Evolutionary conservation across 2,113 vertebrate genomes (phyloP), one percentile per base, ranked within the genome.

Genomic region (Axis porcinus): DNA sequence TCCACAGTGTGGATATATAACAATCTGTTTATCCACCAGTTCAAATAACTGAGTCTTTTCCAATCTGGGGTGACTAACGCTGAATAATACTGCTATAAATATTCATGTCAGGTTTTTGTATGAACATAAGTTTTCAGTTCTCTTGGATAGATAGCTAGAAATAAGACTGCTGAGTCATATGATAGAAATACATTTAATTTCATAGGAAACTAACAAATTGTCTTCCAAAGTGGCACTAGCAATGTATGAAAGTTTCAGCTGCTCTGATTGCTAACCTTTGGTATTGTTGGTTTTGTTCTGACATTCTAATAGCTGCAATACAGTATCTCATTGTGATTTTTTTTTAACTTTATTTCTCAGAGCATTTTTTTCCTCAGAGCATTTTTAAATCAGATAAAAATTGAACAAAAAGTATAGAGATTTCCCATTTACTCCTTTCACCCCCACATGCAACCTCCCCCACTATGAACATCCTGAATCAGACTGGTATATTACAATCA

Each of bases 41-140:
- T 94, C 83, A 96, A 94, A 89, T 74, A 91, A 96, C 27, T 92
- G 64, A 43, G 28, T 58, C 58, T 28, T 64, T 92, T 87, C 62
- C 88, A 67, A 10, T 78, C 64, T 91, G 25, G 7, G 16, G 23
- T 94, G 40, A 94, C 79, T 58, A 58, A 52, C 30, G 67, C 33
- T 89, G 60, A 95, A 58, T 36, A 95, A 91, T 60, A 33, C 67
- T 64, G 43, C 27, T 67, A 78, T 50, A 45, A 62, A 93, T 64
- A 91, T n/a, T 95, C 45, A 78, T 5, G 10, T 50, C 62, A 95
- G 79, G 62, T 90, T 60, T 94, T 90, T 60, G 5, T 74, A 28
- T 60, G 23, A 90, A 95, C 23, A 7, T 33, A 74, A 36, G 43
- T 33, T 76, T 83, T 90, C n/a, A 84, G 33, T 76, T 85, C 54